These are phyloP conservation scores for Ectemnius continuus DNA, from an alignment of 2,888 invertebrate species.

Conservation along the genomic window DNA sequence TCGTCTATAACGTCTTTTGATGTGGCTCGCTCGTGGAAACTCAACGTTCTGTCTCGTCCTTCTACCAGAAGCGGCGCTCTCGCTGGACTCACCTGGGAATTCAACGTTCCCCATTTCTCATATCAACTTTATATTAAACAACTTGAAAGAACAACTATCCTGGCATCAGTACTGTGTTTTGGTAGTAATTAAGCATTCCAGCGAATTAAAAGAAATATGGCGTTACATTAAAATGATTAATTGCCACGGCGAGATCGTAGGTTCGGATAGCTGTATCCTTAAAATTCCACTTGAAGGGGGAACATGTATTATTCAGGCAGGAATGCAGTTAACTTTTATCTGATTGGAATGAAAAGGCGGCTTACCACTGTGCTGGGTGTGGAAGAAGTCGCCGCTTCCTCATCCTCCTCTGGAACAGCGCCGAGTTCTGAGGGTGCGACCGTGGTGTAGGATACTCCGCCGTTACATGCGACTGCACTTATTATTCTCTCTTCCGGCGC, in stretches of 20 bases:
- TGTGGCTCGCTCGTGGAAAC: constrained; percentile 86
- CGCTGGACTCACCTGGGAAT: constrained; percentile 70
- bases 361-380: constrained; percentile 86
- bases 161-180: background rate
- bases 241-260: too few relatives aligned
- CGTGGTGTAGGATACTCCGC: constrained; percentile 65
- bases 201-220: too few relatives aligned
- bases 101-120: background rate
- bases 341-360: constrained; percentile 4
- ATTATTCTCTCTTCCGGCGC: constrained; percentile 75
- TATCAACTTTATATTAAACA: background rate
- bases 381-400: constrained; percentile 82
- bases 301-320: too few relatives aligned
- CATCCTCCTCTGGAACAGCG: constrained; percentile 84
- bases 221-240: too few relatives aligned
- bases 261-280: too few relatives aligned
- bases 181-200: too few relatives aligned
- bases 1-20: constrained; percentile 89
- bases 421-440: constrained; percentile 77
- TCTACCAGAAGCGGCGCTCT: constrained; percentile 71
- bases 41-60: constrained; percentile 80
- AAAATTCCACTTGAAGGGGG: too few relatives aligned
- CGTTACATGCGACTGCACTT: constrained; percentile 66
- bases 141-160: background rate
- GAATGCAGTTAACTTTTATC: too few relatives aligned